phyloP scores from a whole-genome alignment of 2,797 vertebrate genomes.

The Tympanoctomys barrerae region DNA sequence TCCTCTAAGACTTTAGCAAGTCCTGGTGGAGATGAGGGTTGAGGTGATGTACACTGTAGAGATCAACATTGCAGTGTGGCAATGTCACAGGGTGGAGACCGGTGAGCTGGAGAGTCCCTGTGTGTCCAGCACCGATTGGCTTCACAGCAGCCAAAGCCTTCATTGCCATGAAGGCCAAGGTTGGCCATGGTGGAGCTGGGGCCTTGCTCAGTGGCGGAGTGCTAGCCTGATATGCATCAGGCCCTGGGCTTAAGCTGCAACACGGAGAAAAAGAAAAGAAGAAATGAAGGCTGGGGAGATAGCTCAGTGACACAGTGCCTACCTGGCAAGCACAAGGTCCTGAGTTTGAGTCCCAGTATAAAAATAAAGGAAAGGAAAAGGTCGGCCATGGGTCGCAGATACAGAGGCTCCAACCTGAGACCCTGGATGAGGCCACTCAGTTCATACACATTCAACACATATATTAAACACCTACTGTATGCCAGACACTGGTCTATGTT shows the following conservation, averaged over 20 bases:
- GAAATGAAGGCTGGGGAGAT: too few species aligned
- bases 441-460: neutral
- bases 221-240: neutral
- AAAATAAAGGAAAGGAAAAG: neutral
- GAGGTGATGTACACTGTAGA: slow-evolving; percentile 37
- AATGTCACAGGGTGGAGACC: neutral
- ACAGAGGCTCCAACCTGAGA: neutral
- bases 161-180: neutral
- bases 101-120: neutral
- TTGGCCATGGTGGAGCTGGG: rapidly evolving
- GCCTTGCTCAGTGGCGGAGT: neutral
- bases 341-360: neutral
- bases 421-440: neutral
- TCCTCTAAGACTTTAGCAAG: neutral
- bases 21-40: slow-evolving; percentile 35
- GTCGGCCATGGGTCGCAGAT: neutral
- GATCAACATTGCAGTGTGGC: neutral
- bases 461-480: neutral
- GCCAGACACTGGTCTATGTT: neutral
- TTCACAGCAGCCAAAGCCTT: neutral
- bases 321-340: too few species aligned
- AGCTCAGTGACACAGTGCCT: too few species aligned
- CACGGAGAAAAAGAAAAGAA: neutral
- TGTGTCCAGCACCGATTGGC: neutral
- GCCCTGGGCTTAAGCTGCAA: neutral